Base-by-base conservation (phyloP, 2,797 vertebrate species). In the Malurus splendens region DNA sequence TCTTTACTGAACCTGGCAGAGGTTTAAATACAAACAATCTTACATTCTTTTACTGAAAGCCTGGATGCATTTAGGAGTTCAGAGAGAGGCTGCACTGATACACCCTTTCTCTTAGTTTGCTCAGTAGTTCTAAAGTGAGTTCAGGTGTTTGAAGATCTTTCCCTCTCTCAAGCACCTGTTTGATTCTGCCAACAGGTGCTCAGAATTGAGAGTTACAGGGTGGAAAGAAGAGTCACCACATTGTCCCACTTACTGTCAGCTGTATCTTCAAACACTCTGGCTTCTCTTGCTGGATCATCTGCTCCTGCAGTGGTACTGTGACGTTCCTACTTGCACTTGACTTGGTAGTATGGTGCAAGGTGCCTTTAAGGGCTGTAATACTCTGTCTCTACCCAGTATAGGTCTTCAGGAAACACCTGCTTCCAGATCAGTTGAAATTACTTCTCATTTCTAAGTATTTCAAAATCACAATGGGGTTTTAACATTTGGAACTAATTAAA, bases 371-470 rank as follows among this genome's bases (percentile, higher is more conserved):
- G 44, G 28, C 12, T 82, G 18, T 32, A 50, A 38, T 42, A 14
- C 19, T 71, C 19, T 67, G 55, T 70, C 39, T 62, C 67, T 70
- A 12, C 32, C 56, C 61, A 38, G 0, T 36, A 27, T 9, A 81
- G 54, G 41, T 72, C 76, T 82, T 89, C 80, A 88, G 81, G 72
- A 48, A 57, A 70, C 62, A 62, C 3, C 32, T 74, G 22, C 45
- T 93, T 91, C 38, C 74, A 83, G 64, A 48, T 51, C 51, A 27
- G 13, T 62, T 50, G 30, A 25, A 32, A 33, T 72, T 76, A 83
- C 36, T 71, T 70, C 20, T 88, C 4, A 39, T 87, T 86, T 87
- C 42, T 76, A n/a, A 62, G 16, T 62, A 20, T 70, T 86, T 86
- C 38, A 76, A n/a, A 80, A 3, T 23, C 75, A 33, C 33, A 38